These are phyloP conservation scores for Caenorhabditis sulstoni DNA, from an alignment of 2,888 invertebrate species.

Conservation along the genomic window DNA sequence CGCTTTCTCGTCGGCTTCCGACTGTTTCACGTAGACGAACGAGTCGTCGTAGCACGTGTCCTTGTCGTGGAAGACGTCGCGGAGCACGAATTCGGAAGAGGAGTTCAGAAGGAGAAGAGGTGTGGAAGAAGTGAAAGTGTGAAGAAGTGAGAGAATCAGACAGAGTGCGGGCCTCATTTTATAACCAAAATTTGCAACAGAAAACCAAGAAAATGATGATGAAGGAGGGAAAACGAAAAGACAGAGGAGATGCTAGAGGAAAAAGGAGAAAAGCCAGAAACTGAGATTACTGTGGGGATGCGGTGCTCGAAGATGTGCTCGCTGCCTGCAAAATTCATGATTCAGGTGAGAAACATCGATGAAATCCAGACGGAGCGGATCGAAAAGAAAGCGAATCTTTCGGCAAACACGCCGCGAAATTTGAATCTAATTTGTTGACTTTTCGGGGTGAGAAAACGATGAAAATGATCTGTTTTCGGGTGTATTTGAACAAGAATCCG, in stretches of 20 bases:
- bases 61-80: slow-evolving; percentile 22
- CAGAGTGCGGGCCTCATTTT: slow-evolving; percentile 14
- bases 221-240: background rate
- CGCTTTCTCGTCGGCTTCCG: background rate
- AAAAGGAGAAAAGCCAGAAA: slow-evolving; percentile 3
- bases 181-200: slow-evolving; percentile 29
- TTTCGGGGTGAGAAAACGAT: slow-evolving; percentile 21
- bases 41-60: slow-evolving; percentile 37
- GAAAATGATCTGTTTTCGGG: slow-evolving; percentile 39
- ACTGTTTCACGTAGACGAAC: slow-evolving; percentile 20
- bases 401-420: slow-evolving; percentile 10
- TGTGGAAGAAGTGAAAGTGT: slow-evolving; percentile 6
- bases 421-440: slow-evolving; percentile 43
- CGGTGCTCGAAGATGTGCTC: slow-evolving; percentile 20
- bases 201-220: slow-evolving; percentile 10
- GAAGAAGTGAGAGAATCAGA: slow-evolving; percentile 9
- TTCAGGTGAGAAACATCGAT: background rate
- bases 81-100: slow-evolving; percentile 11
- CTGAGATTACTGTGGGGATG: slow-evolving; percentile 36
- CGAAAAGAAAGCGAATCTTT: slow-evolving; percentile 22
- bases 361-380: background rate
- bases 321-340: slow-evolving; percentile 18
- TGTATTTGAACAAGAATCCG: slow-evolving; percentile 11
- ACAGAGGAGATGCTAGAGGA: background rate
- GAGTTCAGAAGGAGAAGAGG: background rate